These are phyloP conservation scores for Cyanoliseus patagonus DNA, from an alignment of 2,113 vertebrate species.

Conservation along the genomic window DNA sequence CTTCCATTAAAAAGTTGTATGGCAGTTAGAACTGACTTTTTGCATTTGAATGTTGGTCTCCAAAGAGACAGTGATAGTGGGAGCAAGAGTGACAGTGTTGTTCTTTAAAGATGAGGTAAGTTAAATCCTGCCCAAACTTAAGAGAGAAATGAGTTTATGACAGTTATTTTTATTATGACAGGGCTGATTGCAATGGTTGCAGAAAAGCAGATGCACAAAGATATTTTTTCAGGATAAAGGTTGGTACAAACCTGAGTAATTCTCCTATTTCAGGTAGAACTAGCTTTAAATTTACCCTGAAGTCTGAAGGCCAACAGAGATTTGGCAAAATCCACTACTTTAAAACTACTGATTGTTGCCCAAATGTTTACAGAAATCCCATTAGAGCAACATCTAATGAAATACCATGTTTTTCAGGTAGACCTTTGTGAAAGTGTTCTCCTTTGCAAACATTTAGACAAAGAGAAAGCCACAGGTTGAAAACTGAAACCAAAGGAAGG, in stretches of 20 bases:
- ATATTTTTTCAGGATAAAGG: neutral
- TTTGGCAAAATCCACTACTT: neutral
- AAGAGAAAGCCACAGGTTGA: neutral
- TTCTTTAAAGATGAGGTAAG: slow-evolving; percentile 55
- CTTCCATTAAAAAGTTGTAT: slow-evolving; percentile 71
- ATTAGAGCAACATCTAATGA: neutral
- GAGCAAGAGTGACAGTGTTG: slow-evolving; percentile 52
- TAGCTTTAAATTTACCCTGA: neutral
- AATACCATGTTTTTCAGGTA: neutral
- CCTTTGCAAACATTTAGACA: neutral
- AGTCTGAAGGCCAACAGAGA: neutral
- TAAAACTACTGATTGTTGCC: neutral
- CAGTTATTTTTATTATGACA: neutral
- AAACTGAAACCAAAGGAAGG: neutral
- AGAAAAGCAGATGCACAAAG: neutral
- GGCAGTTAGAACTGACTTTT: slow-evolving; percentile 60
- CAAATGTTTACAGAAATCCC: neutral
- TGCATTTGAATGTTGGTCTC: slow-evolving; percentile 66
- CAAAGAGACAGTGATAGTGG: slow-evolving; percentile 25
- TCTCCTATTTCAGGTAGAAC: neutral
- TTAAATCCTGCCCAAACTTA: neutral
- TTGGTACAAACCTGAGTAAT: neutral
- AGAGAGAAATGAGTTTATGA: neutral
- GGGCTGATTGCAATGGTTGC: neutral
- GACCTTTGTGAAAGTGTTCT: neutral